Evolutionary conservation across 2,888 invertebrate genomes (phyloP).

Genomic region (Amphipoea oculea): DNA sequence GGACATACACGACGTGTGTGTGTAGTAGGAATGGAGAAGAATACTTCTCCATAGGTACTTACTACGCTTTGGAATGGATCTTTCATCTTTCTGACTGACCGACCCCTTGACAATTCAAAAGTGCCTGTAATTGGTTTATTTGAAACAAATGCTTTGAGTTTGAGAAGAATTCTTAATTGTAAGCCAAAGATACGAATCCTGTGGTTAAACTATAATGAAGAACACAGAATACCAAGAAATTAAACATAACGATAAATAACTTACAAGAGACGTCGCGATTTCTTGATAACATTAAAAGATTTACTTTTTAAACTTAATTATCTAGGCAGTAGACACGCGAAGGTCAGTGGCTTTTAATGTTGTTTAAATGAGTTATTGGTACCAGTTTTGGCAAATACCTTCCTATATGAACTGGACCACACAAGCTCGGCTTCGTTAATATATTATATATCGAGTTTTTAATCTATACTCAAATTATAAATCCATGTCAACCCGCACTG

Average conservation of each 20-base stretch:
- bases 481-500: not conserved
- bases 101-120: too few species aligned
- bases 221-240: slow-evolving; percentile 5
- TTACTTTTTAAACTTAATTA: slow-evolving; percentile 10
- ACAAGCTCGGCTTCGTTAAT: not conserved
- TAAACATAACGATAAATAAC: slow-evolving; percentile 16
- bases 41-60: too few species aligned
- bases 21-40: too few species aligned
- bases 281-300: slow-evolving; percentile 13
- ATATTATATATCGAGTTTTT: not conserved
- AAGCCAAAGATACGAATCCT: not conserved
- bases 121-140: too few species aligned
- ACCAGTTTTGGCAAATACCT: slow-evolving; percentile 50
- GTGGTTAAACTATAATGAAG: not conserved
- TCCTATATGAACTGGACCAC: slow-evolving; percentile 36
- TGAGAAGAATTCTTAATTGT: not conserved
- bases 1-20: too few species aligned
- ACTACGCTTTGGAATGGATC: too few species aligned
- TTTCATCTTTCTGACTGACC: too few species aligned
- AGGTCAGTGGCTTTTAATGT: slow-evolving; percentile 33
- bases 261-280: not conserved
- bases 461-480: not conserved
- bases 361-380: slow-evolving; percentile 44
- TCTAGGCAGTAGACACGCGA: slow-evolving; percentile 31
- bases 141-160: too few species aligned